Conservation (phyloP, 2,113 vertebrate species). For the Telmatochromis sp. region DNA sequence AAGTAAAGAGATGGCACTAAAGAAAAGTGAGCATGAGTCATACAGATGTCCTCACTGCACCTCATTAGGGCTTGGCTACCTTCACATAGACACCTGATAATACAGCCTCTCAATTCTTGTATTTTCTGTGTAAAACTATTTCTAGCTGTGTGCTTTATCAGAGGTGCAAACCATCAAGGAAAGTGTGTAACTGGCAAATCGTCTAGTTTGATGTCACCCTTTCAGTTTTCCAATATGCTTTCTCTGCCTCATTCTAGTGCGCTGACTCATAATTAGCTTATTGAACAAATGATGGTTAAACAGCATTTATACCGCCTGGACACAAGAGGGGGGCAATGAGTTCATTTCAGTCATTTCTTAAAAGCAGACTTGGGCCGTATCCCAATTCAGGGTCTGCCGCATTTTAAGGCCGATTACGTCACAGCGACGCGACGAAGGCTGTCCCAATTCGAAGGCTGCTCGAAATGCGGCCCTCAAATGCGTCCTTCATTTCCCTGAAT, state of each 20-base stretch:
- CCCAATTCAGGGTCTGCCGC: no score
- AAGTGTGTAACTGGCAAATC: background rate
- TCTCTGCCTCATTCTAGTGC: background rate
- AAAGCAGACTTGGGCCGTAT: background rate
- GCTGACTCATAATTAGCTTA: background rate
- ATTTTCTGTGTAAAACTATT: background rate
- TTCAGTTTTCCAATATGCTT: background rate
- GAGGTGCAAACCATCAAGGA: background rate
- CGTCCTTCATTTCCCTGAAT: no score
- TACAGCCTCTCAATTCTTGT: background rate
- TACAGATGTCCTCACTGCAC: background rate
- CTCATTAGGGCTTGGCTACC: background rate
- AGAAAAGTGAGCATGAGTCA: background rate
- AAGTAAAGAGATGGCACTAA: background rate
- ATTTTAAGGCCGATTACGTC: no score
- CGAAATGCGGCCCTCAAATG: no score
- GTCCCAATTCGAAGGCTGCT: no score
- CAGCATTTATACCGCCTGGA: background rate
- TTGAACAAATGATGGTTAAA: background rate
- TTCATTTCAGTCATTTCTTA: background rate
- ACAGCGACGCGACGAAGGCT: no score
- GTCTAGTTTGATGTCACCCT: background rate
- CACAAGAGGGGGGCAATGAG: background rate
- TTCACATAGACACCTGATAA: background rate
- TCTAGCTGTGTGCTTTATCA: background rate